phyloP scores from a whole-genome alignment of 2,888 invertebrate species.

The Sepioteuthis lessoniana region DNA sequence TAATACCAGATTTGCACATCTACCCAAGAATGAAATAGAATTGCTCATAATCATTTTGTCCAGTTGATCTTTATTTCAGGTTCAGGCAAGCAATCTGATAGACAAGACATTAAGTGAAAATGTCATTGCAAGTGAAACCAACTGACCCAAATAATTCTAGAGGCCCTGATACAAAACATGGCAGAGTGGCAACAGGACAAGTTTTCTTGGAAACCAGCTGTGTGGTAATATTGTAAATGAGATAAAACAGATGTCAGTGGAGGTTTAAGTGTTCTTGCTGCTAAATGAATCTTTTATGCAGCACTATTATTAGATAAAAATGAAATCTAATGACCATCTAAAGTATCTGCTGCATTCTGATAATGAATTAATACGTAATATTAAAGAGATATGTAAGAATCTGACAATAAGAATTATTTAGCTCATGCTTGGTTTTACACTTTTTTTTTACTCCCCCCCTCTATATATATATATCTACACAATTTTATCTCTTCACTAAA shows the following conservation, averaged over 20 bases:
- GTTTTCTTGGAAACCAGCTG: not conserved
- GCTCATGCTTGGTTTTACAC: not conserved
- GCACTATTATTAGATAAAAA: not conserved
- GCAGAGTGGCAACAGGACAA: not conserved
- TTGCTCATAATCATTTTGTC: not conserved
- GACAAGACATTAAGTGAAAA: not conserved
- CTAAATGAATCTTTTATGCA: not conserved
- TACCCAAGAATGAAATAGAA: not conserved
- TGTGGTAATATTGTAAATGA: not conserved
- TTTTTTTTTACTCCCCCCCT: not conserved
- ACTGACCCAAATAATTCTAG: constrained; percentile 33
- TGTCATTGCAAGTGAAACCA: not conserved
- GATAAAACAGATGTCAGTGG: not conserved
- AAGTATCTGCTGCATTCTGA: not conserved
- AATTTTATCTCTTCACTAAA: not conserved
- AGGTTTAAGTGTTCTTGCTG: not conserved
- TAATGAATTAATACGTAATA: not conserved
- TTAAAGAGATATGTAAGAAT: no score
- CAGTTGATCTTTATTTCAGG: no score
- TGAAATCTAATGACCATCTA: not conserved
- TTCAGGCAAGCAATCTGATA: not conserved
- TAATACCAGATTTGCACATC: not conserved
- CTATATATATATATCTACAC: not conserved
- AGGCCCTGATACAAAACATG: not conserved
- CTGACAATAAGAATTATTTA: no score